A percentile compares a stretch with the other conserved stretches of the same genome.
phyloP scores from a whole-genome alignment of 2,888 invertebrate species.

The Lasioglossum morio region DNA sequence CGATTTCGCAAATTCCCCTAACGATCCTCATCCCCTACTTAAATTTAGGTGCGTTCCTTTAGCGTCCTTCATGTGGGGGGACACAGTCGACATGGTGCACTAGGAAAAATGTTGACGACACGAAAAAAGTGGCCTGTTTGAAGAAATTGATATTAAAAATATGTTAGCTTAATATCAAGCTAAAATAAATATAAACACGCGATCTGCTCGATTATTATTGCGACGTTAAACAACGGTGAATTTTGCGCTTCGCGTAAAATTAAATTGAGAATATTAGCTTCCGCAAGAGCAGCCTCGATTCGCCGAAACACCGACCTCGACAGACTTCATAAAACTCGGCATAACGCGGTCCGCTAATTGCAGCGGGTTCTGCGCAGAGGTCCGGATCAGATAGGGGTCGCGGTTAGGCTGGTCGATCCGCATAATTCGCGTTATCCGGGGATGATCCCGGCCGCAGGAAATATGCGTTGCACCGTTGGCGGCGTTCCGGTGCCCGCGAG shows the following conservation, averaged over 20 bases:
- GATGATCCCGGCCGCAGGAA: conserved; percentile 23
- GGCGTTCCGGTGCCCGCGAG: background rate
- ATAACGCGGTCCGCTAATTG: background rate
- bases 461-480: conserved; percentile 43
- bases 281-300: background rate
- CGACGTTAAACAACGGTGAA: too few species aligned
- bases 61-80: too few species aligned
- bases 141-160: too few species aligned
- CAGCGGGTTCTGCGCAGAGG: background rate
- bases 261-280: background rate
- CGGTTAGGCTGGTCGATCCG: conserved; percentile 31
- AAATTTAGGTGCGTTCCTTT: background rate
- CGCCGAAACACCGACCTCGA: background rate
- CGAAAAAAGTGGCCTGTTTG: too few species aligned
- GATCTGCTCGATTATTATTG: too few species aligned
- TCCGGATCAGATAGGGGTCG: background rate
- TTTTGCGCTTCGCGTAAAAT: background rate
- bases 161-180: too few species aligned
- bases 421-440: conserved; percentile 49
- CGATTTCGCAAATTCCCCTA: conserved; percentile 39
- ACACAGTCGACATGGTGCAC: background rate
- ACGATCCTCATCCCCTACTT: conserved; percentile 7
- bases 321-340: background rate
- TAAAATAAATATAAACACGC: too few species aligned
- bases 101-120: background rate